These are phyloP conservation scores for Marmota flaviventris DNA, from an alignment of 2,113 vertebrate genomes.

Conservation along the genomic window DNA sequence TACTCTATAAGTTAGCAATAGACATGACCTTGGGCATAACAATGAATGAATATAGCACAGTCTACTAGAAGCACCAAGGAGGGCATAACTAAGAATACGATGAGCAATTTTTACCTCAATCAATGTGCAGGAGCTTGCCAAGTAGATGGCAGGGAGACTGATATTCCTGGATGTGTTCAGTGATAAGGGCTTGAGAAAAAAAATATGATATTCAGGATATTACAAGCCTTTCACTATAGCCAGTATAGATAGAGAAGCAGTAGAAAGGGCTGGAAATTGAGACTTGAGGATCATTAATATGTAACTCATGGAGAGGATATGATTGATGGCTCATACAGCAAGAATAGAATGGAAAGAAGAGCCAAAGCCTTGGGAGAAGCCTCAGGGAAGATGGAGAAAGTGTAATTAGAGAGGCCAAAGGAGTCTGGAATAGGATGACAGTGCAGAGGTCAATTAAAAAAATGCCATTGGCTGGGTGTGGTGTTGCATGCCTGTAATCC, in stretches of 20 bases:
- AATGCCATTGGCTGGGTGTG: not conserved
- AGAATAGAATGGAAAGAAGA: not conserved
- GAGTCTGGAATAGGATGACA: not conserved
- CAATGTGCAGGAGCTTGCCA: not conserved
- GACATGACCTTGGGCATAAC: not conserved
- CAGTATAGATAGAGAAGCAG: not conserved
- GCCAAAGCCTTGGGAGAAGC: not conserved
- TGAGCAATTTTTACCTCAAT: not conserved
- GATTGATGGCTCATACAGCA: not conserved
- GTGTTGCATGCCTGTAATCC: too few species aligned
- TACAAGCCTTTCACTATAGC: not conserved
- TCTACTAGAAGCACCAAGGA: slow-evolving; percentile 36
- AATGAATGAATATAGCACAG: not conserved
- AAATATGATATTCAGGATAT: not conserved
- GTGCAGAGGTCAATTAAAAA: not conserved
- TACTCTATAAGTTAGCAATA: not conserved
- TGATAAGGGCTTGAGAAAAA: slow-evolving; percentile 23
- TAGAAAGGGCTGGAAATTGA: not conserved
- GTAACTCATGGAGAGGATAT: not conserved
- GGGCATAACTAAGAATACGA: not conserved
- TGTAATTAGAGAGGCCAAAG: not conserved
- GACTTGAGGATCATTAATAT: not conserved
- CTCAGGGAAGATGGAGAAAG: not conserved
- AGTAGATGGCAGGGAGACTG: not conserved
- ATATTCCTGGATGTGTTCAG: not conserved